Evolutionary conservation across 2,797 vertebrate species (phyloP).

Genomic region (Sparidentex hasta): DNA sequence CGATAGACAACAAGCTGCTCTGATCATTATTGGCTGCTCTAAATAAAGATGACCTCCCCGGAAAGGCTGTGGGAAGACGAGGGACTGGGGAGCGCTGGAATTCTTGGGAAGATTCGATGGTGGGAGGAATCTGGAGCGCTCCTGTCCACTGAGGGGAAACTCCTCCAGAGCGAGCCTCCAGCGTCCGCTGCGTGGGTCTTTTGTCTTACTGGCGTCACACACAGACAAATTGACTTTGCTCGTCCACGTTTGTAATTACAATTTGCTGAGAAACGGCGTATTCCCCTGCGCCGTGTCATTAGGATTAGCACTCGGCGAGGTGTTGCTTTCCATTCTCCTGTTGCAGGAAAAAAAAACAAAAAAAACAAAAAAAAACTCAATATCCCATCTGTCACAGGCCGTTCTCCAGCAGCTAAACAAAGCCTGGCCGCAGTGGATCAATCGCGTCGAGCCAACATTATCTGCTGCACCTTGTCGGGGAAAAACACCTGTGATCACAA

Average conservation of each 20-base stretch:
- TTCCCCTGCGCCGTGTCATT: slow-evolving; percentile 58
- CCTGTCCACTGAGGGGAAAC: slow-evolving; percentile 23
- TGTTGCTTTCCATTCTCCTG: slow-evolving; percentile 73
- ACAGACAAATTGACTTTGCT: slow-evolving; percentile 41
- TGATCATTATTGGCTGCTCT: slow-evolving; percentile 40
- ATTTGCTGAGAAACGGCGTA: slow-evolving; percentile 54
- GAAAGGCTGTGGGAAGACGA: slow-evolving; percentile 75
- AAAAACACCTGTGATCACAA: slow-evolving; percentile 38
- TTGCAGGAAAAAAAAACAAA: slow-evolving; percentile 8
- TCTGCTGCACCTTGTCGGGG: slow-evolving; percentile 34
- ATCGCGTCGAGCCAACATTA: slow-evolving; percentile 45
- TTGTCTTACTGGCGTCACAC: slow-evolving; percentile 42
- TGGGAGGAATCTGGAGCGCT: slow-evolving; percentile 45
- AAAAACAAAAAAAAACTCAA: slow-evolving; percentile 67
- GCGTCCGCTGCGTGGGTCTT: slow-evolving; percentile 36
- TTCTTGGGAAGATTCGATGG: slow-evolving; percentile 50
- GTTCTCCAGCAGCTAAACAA: slow-evolving; percentile 57
- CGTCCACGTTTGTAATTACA: slow-evolving; percentile 72
- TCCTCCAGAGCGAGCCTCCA: slow-evolving; percentile 3
- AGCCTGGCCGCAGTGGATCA: slow-evolving; percentile 69
- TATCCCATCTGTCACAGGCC: slow-evolving; percentile 72
- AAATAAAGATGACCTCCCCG: slow-evolving; percentile 52
- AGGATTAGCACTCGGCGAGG: slow-evolving; percentile 64
- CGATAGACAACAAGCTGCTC: slow-evolving; percentile 40
- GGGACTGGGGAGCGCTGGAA: slow-evolving; percentile 69